Percentiles rank a stretch among this genome's conserved stretches.
These are phyloP conservation scores for Cheilosia pagana DNA, from an alignment of 2,888 invertebrate genomes.

Conservation along the genomic window DNA sequence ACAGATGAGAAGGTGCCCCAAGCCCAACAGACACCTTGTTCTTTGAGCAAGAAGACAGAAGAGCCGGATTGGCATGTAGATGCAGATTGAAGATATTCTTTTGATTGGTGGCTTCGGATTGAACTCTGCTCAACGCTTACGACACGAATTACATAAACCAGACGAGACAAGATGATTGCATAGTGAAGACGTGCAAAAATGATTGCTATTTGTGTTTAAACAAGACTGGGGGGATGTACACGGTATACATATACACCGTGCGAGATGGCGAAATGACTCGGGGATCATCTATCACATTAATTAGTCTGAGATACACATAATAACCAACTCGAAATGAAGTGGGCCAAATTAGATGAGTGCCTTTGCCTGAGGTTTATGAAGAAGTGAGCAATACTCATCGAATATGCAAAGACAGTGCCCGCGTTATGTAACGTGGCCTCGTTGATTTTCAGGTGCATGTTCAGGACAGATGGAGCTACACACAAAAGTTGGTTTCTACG, in stretches of 20 bases:
- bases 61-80: not conserved
- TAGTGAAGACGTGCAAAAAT: slow-evolving; percentile 32
- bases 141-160: slow-evolving; percentile 36
- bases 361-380: too few relatives aligned
- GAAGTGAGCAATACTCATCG: too few relatives aligned
- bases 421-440: too few relatives aligned
- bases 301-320: not conserved
- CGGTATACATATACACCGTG: not conserved
- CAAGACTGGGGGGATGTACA: not conserved
- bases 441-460: too few relatives aligned
- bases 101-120: slow-evolving; percentile 21
- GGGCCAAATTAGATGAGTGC: too few relatives aligned
- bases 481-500: too few relatives aligned
- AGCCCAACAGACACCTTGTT: slow-evolving; percentile 13
- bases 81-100: slow-evolving; percentile 24
- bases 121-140: slow-evolving; percentile 30
- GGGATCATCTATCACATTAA: not conserved
- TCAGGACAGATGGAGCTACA: too few relatives aligned
- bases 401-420: too few relatives aligned
- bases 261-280: not conserved
- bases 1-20: slow-evolving; percentile 6
- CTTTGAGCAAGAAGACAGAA: not conserved
- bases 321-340: too few relatives aligned
- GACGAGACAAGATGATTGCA: slow-evolving; percentile 25
- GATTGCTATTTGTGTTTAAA: slow-evolving; percentile 37